phyloP scores from a whole-genome alignment of 2,797 vertebrate genomes.

The Dryobates pubescens region DNA sequence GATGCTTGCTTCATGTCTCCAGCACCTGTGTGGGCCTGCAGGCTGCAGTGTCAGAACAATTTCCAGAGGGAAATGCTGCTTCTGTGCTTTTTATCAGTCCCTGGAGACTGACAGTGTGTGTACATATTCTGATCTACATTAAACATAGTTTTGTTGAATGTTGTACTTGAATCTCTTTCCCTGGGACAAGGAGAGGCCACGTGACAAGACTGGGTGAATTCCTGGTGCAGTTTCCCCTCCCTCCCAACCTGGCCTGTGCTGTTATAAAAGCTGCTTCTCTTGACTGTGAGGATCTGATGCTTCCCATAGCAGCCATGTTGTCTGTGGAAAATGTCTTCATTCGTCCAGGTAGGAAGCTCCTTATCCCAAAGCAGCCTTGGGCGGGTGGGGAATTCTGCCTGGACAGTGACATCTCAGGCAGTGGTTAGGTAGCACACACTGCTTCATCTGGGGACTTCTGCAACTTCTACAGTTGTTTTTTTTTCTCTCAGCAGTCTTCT shows the following conservation, averaged over 20 bases:
- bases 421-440: background rate
- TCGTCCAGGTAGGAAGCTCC: slow-evolving; percentile 85
- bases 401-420: background rate
- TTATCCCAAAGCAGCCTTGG: background rate
- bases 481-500: background rate
- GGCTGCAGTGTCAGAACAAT: background rate
- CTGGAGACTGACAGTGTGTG: background rate
- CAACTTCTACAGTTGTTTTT: background rate
- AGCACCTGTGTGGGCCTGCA: background rate
- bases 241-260: slow-evolving; percentile 90
- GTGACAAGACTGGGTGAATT: slow-evolving; percentile 90
- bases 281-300: slow-evolving; percentile 89
- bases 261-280: slow-evolving; percentile 90
- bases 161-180: background rate
- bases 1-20: background rate
- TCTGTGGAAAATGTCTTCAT: slow-evolving; percentile 98
- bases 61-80: background rate
- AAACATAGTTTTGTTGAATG: background rate
- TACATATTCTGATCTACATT: background rate
- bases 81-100: background rate
- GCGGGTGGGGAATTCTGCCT: background rate
- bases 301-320: slow-evolving; percentile 96
- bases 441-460: background rate
- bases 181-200: slow-evolving; percentile 84
- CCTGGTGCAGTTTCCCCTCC: slow-evolving; percentile 94